Percentiles rank a stretch among this genome's conserved stretches.
These are phyloP conservation scores for Bovichtus diacanthus DNA, from an alignment of 2,797 vertebrate genomes.

Conservation along the genomic window DNA sequence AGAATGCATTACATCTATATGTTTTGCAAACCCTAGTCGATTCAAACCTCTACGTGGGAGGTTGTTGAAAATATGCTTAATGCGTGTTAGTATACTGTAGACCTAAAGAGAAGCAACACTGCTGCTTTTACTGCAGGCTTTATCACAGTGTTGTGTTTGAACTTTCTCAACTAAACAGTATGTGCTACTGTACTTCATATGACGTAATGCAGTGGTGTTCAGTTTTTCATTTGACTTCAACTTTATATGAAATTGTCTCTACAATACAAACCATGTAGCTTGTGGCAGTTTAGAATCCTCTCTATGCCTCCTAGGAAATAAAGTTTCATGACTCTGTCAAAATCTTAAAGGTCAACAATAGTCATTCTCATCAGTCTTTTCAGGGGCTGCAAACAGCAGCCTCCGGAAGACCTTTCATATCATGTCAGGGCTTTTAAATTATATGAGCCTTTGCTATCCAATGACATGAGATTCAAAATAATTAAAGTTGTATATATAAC, in stretches of 20 bases:
- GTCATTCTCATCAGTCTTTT: constrained; percentile 45
- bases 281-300: constrained; percentile 25
- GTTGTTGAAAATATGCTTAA: neutral
- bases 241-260: neutral
- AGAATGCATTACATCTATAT: neutral
- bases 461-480: neutral
- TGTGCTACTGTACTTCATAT: neutral
- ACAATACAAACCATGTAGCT: constrained; percentile 9
- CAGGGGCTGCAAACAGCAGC: constrained; percentile 1
- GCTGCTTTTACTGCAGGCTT: neutral
- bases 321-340: constrained; percentile 56
- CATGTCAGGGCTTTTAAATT: constrained; percentile 6
- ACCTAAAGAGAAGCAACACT: neutral
- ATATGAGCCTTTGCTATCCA: neutral
- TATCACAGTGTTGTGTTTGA: neutral
- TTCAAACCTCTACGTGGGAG: neutral
- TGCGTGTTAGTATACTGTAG: neutral
- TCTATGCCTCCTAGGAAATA: constrained; percentile 31
- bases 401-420: constrained; percentile 20
- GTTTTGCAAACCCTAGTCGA: neutral
- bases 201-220: neutral
- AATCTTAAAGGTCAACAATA: constrained; percentile 60
- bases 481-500: neutral
- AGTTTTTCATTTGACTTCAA: neutral
- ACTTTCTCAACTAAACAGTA: neutral